Base-by-base conservation (phyloP, 2,888 invertebrate genomes). In the Baronia brevicornis region DNA sequence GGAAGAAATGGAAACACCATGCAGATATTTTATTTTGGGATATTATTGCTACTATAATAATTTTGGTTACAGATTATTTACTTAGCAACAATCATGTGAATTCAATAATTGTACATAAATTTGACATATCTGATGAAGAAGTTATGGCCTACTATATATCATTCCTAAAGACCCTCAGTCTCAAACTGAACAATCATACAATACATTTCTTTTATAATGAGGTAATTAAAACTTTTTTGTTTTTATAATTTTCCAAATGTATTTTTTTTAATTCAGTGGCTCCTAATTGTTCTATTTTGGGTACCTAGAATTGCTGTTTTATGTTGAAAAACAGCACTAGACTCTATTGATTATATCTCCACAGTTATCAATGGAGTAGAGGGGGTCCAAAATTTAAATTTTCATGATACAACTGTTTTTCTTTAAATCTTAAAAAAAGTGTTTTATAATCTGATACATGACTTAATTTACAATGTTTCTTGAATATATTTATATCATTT, bases 171-270 rank as follows among this genome's bases (percentile, higher is more conserved):
- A 99, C 98, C 0, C 85, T 99, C 31, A 99, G 98, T 53, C 86
- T 99, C 34, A 99, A 99, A 80, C 85, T 99, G 29, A 99, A 99
- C 84, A 91, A 93, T 44, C 97, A 98, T 64, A 99, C 99, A 1
- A 97, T 99, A 62, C 98, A 99, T 75, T 99, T 99, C 84, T 99
- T 99, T 84, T 99, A 98, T 73, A 99, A 98, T 85, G 98, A 99
- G 90, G 96, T 92, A 85, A 86, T 84, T 28, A 9, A 34, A 2
- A 8, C 13, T 15, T 17, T 4, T 15, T 15, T 8, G 7, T 31
- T n/a, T 4, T 20, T 13, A 20, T 12, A 7, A 30, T 1, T 18
- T 3, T n/a, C n/a, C n/a, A n/a, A n/a, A n/a, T n/a, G n/a, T n/a
- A n/a, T n/a, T n/a, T n/a, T n/a, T n/a, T n/a, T n/a, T n/a, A n/a